These are phyloP conservation scores for Laothoe populi DNA, from an alignment of 2,888 invertebrate species.

Conservation along the genomic window DNA sequence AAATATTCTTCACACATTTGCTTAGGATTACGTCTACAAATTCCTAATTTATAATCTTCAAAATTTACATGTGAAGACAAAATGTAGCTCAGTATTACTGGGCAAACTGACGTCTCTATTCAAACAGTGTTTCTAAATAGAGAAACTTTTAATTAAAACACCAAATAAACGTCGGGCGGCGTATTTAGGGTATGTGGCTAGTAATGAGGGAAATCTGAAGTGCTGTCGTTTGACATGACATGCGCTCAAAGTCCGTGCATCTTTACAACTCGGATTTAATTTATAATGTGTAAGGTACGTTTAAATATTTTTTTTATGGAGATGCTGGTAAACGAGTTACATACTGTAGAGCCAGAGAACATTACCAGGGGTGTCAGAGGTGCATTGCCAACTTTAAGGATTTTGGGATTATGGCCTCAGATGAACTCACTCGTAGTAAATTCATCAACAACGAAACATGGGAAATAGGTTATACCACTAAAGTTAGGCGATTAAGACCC, in stretches of 20 bases:
- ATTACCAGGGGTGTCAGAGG: too few relatives aligned
- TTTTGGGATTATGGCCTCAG: too few relatives aligned
- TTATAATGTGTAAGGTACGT: not conserved
- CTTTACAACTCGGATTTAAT: not conserved
- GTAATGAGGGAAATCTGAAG: slow-evolving; percentile 19
- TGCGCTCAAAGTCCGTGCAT: not conserved
- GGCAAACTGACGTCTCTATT: not conserved
- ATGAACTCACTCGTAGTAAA: too few relatives aligned
- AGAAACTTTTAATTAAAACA: slow-evolving; percentile 53
- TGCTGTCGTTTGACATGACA: slow-evolving; percentile 8
- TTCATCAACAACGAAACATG: too few relatives aligned
- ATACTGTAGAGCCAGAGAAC: too few relatives aligned
- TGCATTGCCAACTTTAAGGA: too few relatives aligned
- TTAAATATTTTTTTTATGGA: not conserved
- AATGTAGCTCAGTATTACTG: not conserved
- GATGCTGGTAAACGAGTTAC: too few relatives aligned
- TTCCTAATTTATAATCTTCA: not conserved
- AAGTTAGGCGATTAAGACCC: too few relatives aligned
- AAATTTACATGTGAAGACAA: not conserved
- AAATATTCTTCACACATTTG: too few relatives aligned
- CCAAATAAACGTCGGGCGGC: slow-evolving; percentile 29
- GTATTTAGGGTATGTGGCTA: slow-evolving; percentile 9
- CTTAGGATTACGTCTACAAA: not conserved
- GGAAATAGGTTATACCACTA: too few relatives aligned
- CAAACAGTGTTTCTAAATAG: slow-evolving; percentile 43